Evolutionary conservation across 2,113 vertebrate genomes (phyloP), one percentile per base, ranked within the genome.

Genomic region (Heptranchias perlo): DNA sequence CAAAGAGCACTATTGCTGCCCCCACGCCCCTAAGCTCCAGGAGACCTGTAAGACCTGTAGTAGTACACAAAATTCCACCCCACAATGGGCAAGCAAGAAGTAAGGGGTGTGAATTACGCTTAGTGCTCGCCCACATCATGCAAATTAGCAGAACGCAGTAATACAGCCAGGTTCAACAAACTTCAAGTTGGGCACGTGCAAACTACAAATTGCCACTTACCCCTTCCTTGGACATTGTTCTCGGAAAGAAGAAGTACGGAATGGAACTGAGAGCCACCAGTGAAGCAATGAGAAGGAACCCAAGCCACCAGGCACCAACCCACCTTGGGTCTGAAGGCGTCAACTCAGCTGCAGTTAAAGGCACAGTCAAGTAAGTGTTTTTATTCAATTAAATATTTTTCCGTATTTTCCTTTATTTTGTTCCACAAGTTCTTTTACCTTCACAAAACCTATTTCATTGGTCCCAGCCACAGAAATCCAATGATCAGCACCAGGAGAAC

Each of bases 171-270:
- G 89, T 7, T 93, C 58, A 93, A 93, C 61, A 93, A 93, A 62
- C 31, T 8, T 61, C 58, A 92, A 92, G 31, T 89, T 39, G 7
- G 1, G 31, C 89, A 21, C 35, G 54, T 92, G 89, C 14, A 62
- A 52, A 92, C 89, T 18, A 61, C 31, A n/a, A 92, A 6, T 61
- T 92, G 61, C n/a, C 64, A 39, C 89, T 93, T 93, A 62, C 35
- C 58, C 89, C 89, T n/a, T 91, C 87, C 87, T 62, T 39, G 16
- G 89, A 21, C 16, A 8, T 62, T 18, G 89, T 35, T 93, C 58
- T 62, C 58, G 58, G 58, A 93, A 93, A 93, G 58, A 93, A 62
- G 58, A 62, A 62, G 21, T 93, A 93, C 64, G 89, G 89, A 93
- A 62, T 93, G 16, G 89, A 93, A 93, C 54, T 93, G 58, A 93